phyloP scores from a whole-genome alignment of 2,113 vertebrate species.

The Peromyscus maniculatus region DNA sequence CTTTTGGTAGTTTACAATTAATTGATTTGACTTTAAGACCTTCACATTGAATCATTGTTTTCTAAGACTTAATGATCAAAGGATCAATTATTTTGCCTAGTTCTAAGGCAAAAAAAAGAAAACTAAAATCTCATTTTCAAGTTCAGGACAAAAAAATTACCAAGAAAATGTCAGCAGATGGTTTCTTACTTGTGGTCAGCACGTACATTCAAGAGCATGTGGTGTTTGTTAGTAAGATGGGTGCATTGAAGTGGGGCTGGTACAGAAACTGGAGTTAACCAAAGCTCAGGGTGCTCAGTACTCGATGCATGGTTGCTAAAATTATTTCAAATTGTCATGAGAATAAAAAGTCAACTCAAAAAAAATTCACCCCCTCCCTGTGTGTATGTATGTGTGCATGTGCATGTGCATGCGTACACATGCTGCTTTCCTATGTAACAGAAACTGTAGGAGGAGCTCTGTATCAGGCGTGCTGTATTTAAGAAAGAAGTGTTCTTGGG shows the following conservation, averaged over 20 bases:
- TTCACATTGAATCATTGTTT: neutral
- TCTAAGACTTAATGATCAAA: neutral
- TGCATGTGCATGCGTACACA: neutral
- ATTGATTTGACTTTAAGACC: constrained; percentile 50
- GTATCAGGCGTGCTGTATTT: neutral
- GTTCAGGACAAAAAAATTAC: constrained; percentile 46
- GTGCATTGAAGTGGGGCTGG: constrained; percentile 13
- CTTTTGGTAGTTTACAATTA: constrained; percentile 42
- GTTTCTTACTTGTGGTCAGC: constrained; percentile 6
- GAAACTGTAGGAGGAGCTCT: constrained; percentile 15
- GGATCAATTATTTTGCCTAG: constrained; percentile 31
- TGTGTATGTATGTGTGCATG: neutral
- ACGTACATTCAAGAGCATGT: neutral
- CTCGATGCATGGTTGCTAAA: neutral
- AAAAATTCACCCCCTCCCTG: neutral
- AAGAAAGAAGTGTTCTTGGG: constrained; percentile 58
- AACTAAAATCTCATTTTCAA: constrained; percentile 28
- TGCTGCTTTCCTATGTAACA: neutral
- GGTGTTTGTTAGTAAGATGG: constrained; percentile 26
- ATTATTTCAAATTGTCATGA: neutral
- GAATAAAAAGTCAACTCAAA: neutral
- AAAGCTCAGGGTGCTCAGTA: neutral
- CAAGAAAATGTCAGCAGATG: constrained; percentile 23
- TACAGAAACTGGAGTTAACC: neutral
- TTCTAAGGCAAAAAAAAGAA: neutral